Percentiles rank a stretch among this genome's conserved stretches.
Evolutionary conservation across 2,888 invertebrate species (phyloP).

Genomic region (Leptinotarsa rubiginosa): DNA sequence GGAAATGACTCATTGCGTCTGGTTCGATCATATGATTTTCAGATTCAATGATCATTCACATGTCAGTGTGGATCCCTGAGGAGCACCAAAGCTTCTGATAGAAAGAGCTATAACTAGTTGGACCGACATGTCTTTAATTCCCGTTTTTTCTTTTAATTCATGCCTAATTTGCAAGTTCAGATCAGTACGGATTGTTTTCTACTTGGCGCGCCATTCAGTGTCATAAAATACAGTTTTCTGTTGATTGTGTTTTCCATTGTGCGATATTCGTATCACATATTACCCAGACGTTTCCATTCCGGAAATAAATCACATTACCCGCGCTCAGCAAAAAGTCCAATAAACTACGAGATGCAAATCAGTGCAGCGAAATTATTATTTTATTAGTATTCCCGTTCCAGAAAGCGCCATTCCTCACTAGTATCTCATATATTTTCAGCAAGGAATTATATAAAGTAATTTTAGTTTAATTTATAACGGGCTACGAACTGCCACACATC

Average conservation of each 20-base stretch:
- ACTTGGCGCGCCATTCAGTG: background rate
- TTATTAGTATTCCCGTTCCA: slow-evolving; percentile 51
- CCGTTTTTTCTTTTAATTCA: too few relatives aligned
- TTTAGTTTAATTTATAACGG: slow-evolving; percentile 62
- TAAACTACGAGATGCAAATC: slow-evolving; percentile 53
- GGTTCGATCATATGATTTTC: too few relatives aligned
- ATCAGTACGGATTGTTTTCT: background rate
- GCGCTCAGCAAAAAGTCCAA: slow-evolving; percentile 51
- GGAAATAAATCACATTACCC: slow-evolving; percentile 51
- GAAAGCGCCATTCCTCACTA: slow-evolving; percentile 37
- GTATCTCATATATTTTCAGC: slow-evolving; percentile 57
- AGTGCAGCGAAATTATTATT: slow-evolving; percentile 53
- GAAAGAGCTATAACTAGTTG: too few relatives aligned
- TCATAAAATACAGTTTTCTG: background rate
- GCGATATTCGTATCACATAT: slow-evolving; percentile 20
- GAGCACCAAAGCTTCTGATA: too few relatives aligned
- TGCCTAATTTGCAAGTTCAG: too few relatives aligned
- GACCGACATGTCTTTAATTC: too few relatives aligned
- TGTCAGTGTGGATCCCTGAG: too few relatives aligned
- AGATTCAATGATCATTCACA: too few relatives aligned
- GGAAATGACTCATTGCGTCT: too few relatives aligned
- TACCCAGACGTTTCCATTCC: slow-evolving; percentile 38
- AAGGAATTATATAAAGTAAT: slow-evolving; percentile 61
- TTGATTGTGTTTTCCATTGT: background rate
- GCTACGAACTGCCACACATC: slow-evolving; percentile 55